Evolutionary conservation across 2,888 invertebrate species (phyloP), one percentile per base, ranked within the genome.

Genomic region (Ophion obscuratus): DNA sequence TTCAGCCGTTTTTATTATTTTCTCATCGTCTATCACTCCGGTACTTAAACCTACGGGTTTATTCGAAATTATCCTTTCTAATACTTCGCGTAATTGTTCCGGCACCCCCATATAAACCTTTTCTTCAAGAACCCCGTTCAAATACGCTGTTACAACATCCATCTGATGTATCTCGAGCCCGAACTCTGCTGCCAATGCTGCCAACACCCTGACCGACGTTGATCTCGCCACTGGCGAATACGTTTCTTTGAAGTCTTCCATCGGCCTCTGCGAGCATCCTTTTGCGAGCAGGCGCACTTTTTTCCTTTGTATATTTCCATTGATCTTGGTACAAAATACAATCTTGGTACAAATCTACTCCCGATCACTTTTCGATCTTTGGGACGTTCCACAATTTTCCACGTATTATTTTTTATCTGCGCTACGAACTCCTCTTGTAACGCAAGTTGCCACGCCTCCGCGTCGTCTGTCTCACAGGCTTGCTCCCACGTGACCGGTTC

Each of bases 141-240:
- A 64, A 40, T 87, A 87, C 17, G 87, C 84, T 11, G 73, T 85
- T 2, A 77, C 75, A 11, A 87, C 61, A 44, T 87, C 85, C 83
- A 87, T 71, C 36, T 87, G 84, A 79, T 87, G 76, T n/a, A 87
- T 85, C 2, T 82, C 67, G 4, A 84, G 40, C 3, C 47, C 82
- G 47, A 53, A 61, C 47, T 83, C 80, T 17, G 80, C 85, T 27
- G 84, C 71, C 17, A 83, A 20, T 9, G 85, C 76, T 27, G 80
- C 76, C 59, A 87, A 9, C 14, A 87, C 9, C 17, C 87, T 64
- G 17, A 85, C 24, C 17, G 84, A 84, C 2, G 78, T 84, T 44
- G 76, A 70, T 70, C 84, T 81, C 3, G 77, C 84, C 17, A 84
- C 86, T 9, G 84, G 81, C 9, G 83, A 77, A 59, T 57, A 87